Percentiles rank a stretch among this genome's conserved stretches.
phyloP scores from a whole-genome alignment of 2,113 vertebrate species.

The Dryoscopus gambensis region DNA sequence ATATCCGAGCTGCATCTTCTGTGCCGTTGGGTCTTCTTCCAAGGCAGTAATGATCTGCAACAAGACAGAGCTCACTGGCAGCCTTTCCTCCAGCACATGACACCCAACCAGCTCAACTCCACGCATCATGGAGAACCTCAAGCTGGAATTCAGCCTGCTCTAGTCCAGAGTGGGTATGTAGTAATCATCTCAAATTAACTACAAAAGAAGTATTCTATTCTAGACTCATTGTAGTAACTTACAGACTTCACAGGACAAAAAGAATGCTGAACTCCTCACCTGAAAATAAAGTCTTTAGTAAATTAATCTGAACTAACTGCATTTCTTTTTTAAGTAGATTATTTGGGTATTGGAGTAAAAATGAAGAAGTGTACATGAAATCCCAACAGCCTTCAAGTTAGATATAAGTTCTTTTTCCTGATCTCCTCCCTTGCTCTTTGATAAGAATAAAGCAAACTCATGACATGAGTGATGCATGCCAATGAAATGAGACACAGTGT shows the following conservation, averaged over 20 bases:
- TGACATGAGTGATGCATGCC: background rate
- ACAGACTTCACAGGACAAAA: background rate
- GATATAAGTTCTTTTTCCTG: background rate
- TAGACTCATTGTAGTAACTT: background rate
- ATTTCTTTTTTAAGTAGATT: background rate
- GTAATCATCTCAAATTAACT: background rate
- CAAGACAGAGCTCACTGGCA: background rate
- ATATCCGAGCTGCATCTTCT: constrained; percentile 98
- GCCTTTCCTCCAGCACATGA: background rate
- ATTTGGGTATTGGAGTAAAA: background rate
- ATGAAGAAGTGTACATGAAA: fast-evolving
- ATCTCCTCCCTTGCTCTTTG: background rate
- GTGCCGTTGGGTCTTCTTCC: constrained; percentile 90
- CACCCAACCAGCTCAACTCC: background rate
- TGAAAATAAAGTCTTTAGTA: background rate
- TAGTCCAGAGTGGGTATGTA: background rate
- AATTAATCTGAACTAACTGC: background rate
- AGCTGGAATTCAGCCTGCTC: background rate
- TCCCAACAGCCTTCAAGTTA: background rate
- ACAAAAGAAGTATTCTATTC: background rate
- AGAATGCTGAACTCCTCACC: background rate
- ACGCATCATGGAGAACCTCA: background rate
- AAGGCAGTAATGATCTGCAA: constrained; percentile 93
- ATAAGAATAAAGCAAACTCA: background rate
- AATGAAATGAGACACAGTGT: background rate